Base-by-base conservation (phyloP, 1,140 invertebrate genomes). In the Varroa destructor region DNA sequence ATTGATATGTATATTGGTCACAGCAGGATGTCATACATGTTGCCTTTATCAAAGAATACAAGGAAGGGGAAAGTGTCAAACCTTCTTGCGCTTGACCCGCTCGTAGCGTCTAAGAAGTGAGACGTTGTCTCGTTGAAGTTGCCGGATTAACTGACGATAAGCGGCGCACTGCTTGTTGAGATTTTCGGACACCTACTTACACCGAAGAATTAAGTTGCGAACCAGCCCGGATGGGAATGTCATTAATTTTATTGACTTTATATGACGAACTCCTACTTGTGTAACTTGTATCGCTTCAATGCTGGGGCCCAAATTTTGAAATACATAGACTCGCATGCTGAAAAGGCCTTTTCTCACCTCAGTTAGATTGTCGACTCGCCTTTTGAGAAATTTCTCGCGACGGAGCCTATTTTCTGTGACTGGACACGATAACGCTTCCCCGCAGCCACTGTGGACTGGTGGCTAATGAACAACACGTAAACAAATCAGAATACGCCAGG, bases 51-150 rank as follows among this genome's bases (percentile, higher is more conserved):
- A 25, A 25, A 25, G 25, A 25, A 25, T 25, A 25, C 25, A 25
- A 25, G 25, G 25, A 25, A 25, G 25, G 25, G 25, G 25, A 25
- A 25, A 25, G 25, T 25, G 25, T 25, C 25, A 25, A 25, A 51
- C 46, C 46, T 51, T 51, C 8, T 67, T 67, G 2, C 61, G 10
- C 46, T 67, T 67, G 10, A 67, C 61, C 12, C 61, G 61, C 40
- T 67, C 61, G 8, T 67, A 67, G 37, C 61, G 61, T 46, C 61
- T n/a, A 37, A 67, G 61, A 4, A 67, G 3, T 14, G 40, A 43
- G 10, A 67, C 61, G 61, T 67, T 67, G 36, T 67, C 61, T 67
- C 61, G 40, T 67, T 67, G 61, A 46, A 67, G 61, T 40, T 67
- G 61, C 12, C 46, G 40, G 8, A 67, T 67, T 2, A 67, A 43